phyloP scores from a whole-genome alignment of 2,888 invertebrate genomes.

The Caradrina kadenii region DNA sequence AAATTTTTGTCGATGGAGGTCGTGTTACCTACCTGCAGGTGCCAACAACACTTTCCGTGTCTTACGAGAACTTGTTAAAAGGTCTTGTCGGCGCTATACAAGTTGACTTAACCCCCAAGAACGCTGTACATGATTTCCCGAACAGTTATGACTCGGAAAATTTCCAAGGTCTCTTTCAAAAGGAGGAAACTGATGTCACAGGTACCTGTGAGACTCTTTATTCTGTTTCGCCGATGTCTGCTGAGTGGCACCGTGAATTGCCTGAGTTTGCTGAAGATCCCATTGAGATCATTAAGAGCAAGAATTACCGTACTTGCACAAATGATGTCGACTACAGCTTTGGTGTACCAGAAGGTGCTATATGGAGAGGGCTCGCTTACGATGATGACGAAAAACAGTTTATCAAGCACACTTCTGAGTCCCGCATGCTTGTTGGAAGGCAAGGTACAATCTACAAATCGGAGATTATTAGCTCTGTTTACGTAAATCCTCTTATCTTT shows the following conservation, averaged over 20 bases:
- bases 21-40: conserved; percentile 90
- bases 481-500: conserved; percentile 90
- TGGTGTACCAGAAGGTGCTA: conserved; percentile 89
- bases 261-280: conserved; percentile 88
- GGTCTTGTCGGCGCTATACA: conserved; percentile 93
- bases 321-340: conserved; percentile 91
- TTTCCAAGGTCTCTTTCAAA: conserved; percentile 91
- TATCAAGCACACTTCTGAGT: conserved; percentile 90
- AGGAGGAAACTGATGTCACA: conserved; percentile 93
- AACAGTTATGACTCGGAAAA: conserved; percentile 84
- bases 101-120: conserved; percentile 91
- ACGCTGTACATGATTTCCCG: conserved; percentile 84
- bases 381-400: conserved; percentile 87
- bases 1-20: conserved; percentile 91
- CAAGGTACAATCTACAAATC: conserved; percentile 92
- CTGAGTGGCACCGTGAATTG: conserved; percentile 87
- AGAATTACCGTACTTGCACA: conserved; percentile 91
- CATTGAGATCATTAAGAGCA: conserved; percentile 92
- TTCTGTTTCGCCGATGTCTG: conserved; percentile 91
- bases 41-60: conserved; percentile 87
- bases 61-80: conserved; percentile 93
- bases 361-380: conserved; percentile 87
- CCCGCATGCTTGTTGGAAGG: conserved; percentile 89
- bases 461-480: conserved; percentile 91
- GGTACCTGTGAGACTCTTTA: conserved; percentile 93